Evolutionary conservation across 2,888 invertebrate species (phyloP).

Genomic region (Lissocephala sabroskyi): DNA sequence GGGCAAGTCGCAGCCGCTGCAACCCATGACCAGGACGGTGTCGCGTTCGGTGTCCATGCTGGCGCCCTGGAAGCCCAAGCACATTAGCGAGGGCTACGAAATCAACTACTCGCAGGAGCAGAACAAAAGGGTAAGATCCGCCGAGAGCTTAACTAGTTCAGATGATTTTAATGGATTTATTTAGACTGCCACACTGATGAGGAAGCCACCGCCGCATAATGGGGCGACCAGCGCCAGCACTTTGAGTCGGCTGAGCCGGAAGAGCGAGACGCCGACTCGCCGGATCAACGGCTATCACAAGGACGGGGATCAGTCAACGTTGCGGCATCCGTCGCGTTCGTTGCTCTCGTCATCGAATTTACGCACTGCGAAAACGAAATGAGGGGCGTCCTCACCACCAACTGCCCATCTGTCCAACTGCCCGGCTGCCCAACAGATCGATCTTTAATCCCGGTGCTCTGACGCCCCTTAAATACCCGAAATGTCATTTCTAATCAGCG

Average conservation of each 20-base stretch:
- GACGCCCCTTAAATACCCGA: too few relatives aligned
- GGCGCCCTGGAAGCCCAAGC: conserved; percentile 88
- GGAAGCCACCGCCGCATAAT: conserved; percentile 61
- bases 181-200: conserved; percentile 67
- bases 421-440: too few relatives aligned
- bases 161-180: background rate
- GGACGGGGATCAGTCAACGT: conserved; percentile 48
- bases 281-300: conserved; percentile 54
- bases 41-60: conserved; percentile 87
- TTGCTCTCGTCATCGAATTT: conserved; percentile 66
- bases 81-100: conserved; percentile 82
- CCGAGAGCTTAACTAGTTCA: too few relatives aligned
- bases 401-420: too few relatives aligned
- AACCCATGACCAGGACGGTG: conserved; percentile 79
- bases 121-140: conserved; percentile 60
- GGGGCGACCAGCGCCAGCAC: conserved; percentile 60
- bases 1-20: conserved; percentile 50
- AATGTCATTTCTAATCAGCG: conserved; percentile 8
- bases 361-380: conserved; percentile 51
- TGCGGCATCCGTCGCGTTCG: conserved; percentile 61
- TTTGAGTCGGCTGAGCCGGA: conserved; percentile 56
- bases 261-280: conserved; percentile 46
- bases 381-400: too few relatives aligned
- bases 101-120: conserved; percentile 83
- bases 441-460: conserved; percentile 34